Evolutionary conservation across 2,888 invertebrate genomes (phyloP).

Genomic region (Drymonia ruficornis): DNA sequence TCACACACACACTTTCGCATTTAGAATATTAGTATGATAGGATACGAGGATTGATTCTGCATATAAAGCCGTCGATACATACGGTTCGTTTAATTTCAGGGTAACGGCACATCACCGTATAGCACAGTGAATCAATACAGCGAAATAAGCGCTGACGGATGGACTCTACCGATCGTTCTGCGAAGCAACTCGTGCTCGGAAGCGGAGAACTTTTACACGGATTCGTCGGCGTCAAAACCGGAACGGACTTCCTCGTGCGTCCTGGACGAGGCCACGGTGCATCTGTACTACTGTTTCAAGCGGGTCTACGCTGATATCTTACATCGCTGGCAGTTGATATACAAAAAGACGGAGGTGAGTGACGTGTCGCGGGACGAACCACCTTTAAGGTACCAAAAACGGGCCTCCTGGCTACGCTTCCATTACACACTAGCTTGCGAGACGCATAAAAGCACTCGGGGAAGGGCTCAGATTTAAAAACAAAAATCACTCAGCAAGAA

Average conservation of each 20-base stretch:
- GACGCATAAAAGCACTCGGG: too few species aligned
- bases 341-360: slow-evolving; percentile 90
- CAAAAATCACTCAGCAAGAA: too few species aligned
- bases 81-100: slow-evolving; percentile 61
- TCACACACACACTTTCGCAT: too few species aligned
- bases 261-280: slow-evolving; percentile 73
- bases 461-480: too few species aligned
- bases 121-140: slow-evolving; percentile 91
- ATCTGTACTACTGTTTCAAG: slow-evolving; percentile 93
- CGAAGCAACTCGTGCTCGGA: slow-evolving; percentile 96
- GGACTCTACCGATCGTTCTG: slow-evolving; percentile 89
- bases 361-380: not conserved
- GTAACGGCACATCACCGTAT: slow-evolving; percentile 92
- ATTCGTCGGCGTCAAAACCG: slow-evolving; percentile 65
- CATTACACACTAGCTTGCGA: too few species aligned
- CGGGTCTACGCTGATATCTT: slow-evolving; percentile 95
- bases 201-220: slow-evolving; percentile 88
- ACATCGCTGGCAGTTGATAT: slow-evolving; percentile 92
- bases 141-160: slow-evolving; percentile 91
- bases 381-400: too few species aligned
- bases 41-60: too few species aligned
- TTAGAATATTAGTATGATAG: too few species aligned
- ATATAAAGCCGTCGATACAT: not conserved
- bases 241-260: slow-evolving; percentile 70
- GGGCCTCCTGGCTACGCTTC: too few species aligned